Evolutionary conservation across 1,140 invertebrate genomes (phyloP), one percentile per base, ranked within the genome.

Genomic region (Asbolus verrucosus): DNA sequence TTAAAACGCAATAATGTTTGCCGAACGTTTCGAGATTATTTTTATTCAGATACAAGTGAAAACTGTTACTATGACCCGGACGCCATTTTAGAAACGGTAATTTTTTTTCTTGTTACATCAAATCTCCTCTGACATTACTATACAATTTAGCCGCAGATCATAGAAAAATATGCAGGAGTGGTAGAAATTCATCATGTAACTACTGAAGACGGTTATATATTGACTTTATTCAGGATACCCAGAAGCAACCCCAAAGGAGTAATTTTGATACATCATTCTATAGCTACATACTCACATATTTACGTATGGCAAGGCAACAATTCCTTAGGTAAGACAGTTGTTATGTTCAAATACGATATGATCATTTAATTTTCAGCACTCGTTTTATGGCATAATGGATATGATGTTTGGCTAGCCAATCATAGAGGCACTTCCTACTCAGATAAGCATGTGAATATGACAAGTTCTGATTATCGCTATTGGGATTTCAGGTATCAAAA

Each of bases 131-230:
- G n/a, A n/a, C n/a, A n/a, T n/a, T n/a, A n/a, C n/a, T n/a, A n/a
- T n/a, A n/a, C n/a, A 13, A 13, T 3, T 46, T 16, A 46, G 43
- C 43, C 43, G 15, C 3, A 46, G 15, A 11, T 46, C 15, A 8
- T 46, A 14, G 8, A 46, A 46, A 46, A 46, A 9, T 24, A 46
- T 16, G 43, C 19, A 46, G 43, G 43, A 14, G 0, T 6, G 2
- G 15, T 65, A 11, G 72, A 74, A 61, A 67, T 11, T 5, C 46
- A 74, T 33, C 39, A 16, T 4, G 65, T 72, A 4, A 31, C 61
- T 8, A 74, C 70, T 21, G 62, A 68, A 39, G 72, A 74, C 31
- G 70, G 65, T 8, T 74, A 74, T 67, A 65, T 74, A 9, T 36
- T 74, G 8, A 60, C 66, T 3, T 54, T 71, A 21, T 69, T 72